Conservation (phyloP, 2,888 invertebrate genomes). For the Autographa gamma region DNA sequence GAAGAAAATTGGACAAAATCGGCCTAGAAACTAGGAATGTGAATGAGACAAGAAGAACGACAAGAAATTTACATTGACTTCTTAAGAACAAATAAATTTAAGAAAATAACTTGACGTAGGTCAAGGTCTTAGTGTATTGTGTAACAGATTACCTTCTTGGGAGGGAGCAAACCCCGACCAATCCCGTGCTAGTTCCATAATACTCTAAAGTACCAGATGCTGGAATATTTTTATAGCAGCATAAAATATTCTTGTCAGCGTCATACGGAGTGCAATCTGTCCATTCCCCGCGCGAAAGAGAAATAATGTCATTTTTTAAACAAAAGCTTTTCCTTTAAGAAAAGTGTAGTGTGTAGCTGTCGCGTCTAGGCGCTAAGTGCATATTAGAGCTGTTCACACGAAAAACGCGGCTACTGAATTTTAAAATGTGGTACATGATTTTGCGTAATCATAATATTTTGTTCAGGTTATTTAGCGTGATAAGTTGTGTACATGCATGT, state of each 20-base stretch:
- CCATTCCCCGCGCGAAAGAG: constrained; percentile 43
- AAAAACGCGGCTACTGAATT: background rate
- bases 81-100: too few species aligned
- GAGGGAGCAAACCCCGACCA: too few species aligned
- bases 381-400: constrained; percentile 48
- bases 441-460: too few species aligned
- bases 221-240: constrained; percentile 12
- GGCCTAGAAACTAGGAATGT: too few species aligned
- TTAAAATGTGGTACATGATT: background rate
- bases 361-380: constrained; percentile 60
- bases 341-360: constrained; percentile 53
- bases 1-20: too few species aligned
- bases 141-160: too few species aligned
- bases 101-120: too few species aligned
- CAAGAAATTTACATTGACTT: too few species aligned
- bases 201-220: background rate
- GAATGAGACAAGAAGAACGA: too few species aligned
- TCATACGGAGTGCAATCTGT: constrained; percentile 46
- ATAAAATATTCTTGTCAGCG: constrained; percentile 34
- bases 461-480: too few species aligned
- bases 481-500: too few species aligned
- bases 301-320: constrained; percentile 58
- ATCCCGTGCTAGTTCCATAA: background rate
- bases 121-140: too few species aligned
- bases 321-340: constrained; percentile 58